Base-by-base conservation (phyloP, 2,113 vertebrate genomes). In the Isichthys henryi region DNA sequence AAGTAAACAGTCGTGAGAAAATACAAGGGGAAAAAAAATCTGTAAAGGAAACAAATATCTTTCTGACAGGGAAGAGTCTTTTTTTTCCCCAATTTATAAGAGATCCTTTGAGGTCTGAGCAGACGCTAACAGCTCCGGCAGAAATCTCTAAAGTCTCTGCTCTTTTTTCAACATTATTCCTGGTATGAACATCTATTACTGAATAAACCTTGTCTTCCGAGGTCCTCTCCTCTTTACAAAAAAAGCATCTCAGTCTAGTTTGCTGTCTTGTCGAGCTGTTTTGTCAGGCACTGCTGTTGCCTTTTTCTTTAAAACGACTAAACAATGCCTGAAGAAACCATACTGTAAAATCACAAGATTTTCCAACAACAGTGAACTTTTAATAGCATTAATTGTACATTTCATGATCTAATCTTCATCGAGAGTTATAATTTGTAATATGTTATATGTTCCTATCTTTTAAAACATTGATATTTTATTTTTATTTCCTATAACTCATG, bases 11-110 rank as follows among this genome's bases (percentile, higher is more conserved):
- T 66, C 87, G n/a, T 23, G 88, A 93, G 5, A 88, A 92, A 92
- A 92, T 46, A 92, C 93, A 92, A 92, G 90, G 91, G 89, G 62
- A 87, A 90, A 49, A 85, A 85, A 86, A 86, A 6, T 45, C 35
- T 45, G 48, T 66, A 89, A 89, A 93, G 92, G 91, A 94, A 94
- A 93, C 92, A 92, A 86, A 27, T 86, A 92, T 93, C 52, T 92
- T 85, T 90, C 88, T 95, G 95, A 94, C 93, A 95, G 93, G 92
- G 93, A 92, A 85, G 70, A 90, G 88, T 13, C 85, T 66, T 92
- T 92, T 91, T 91, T 80, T 82, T n/a, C 8, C 62, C 62, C 39
- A 39, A 39, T 39, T 15, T 5, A 58, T 89, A 62, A 90, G 90
- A 94, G 89, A 45, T 90, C 90, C 91, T 52, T 85, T 35, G 92